These are phyloP conservation scores for Riparia riparia DNA, from an alignment of 2,113 vertebrate species.

Conservation along the genomic window DNA sequence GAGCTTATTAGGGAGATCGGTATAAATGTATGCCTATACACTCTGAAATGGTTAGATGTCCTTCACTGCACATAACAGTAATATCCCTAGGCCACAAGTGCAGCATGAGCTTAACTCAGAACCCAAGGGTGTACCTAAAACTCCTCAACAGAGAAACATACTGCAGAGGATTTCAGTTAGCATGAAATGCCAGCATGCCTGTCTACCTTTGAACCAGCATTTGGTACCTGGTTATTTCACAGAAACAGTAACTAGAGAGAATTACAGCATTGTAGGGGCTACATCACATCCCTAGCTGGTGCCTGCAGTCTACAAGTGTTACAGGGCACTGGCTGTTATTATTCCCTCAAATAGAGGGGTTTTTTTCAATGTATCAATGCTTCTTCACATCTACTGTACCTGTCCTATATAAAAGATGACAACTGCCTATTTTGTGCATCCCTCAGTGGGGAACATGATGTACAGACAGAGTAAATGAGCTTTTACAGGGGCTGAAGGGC, in stretches of 20 bases:
- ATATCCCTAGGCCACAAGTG: not conserved
- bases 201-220: not conserved
- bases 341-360: not conserved
- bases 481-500: not conserved
- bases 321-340: rapidly evolving
- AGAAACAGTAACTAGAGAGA: not conserved
- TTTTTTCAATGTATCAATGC: not conserved
- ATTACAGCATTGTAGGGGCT: not conserved
- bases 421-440: not conserved
- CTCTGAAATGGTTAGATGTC: not conserved
- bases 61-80: not conserved
- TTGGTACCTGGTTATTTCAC: not conserved
- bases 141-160: not conserved
- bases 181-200: conserved; percentile 40
- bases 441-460: not conserved
- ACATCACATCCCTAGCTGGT: not conserved
- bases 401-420: not conserved
- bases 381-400: not conserved
- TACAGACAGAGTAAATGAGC: not conserved
- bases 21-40: not conserved
- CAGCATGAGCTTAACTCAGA: not conserved
- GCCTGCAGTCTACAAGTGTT: not conserved
- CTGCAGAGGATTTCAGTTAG: conserved; percentile 18
- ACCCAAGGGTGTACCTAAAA: not conserved
- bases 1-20: not conserved